Base-by-base conservation (phyloP, 2,888 invertebrate species). In the Philaethria dido region DNA sequence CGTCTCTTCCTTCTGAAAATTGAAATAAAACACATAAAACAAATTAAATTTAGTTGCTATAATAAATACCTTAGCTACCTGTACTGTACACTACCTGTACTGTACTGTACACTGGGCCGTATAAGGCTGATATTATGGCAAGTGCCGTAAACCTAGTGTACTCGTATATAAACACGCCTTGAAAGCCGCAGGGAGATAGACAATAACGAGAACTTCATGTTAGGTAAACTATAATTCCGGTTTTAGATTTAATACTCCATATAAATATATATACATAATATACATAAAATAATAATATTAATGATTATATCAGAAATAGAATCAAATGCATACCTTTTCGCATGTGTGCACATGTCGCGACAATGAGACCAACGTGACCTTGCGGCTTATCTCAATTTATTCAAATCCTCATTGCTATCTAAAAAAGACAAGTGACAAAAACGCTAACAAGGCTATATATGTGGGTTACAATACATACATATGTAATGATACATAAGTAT, bases 311-410 rank as follows among this genome's bases (percentile, higher is more conserved):
- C 29, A 59, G 3, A 44, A 25, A 44, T 33, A 60, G 3, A 18
- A 59, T 13, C n/a, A 25, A 67, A n/a, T 67, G 47, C 39, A 57
- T 48, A 11, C 11, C 9, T 42, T 52, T 39, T 62, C 66, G 62
- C 62, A 61, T 68, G 55, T 68, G 52, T 48, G 65, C 50, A 62
- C 68, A 70, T 64, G 39, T 42, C 52, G 48, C 22, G 33, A 70
- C 63, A 64, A 69, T 66, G 68, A 73, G 70, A 73, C 62, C 70
- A 29, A 29, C 29, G 29, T 11, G 79, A 76, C 85, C 86, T 85
- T 84, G 81, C 69, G 64, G 72, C 63, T 78, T 77, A 81, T 81
- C 80, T 78, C 80, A 84, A 85, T 83, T 73, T 83, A 85, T 86
- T 83, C 78, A 79, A 81, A 80, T 78, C 75, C 63, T 64, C 72